Base-by-base conservation (phyloP, 2,888 invertebrate species). In the Callyntrura sp. region DNA sequence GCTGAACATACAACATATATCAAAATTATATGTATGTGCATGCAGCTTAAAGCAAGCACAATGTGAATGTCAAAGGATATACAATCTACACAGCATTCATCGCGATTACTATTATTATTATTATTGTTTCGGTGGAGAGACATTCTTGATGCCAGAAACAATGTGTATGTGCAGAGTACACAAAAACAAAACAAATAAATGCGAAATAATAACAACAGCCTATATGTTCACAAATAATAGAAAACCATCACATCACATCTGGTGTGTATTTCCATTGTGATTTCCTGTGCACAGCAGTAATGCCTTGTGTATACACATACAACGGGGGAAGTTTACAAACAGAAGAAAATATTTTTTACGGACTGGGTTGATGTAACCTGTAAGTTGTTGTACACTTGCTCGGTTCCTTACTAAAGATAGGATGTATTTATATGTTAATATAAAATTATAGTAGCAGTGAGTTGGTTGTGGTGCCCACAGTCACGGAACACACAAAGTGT, bases 221-320 rank as follows among this genome's bases (percentile, higher is more conserved):
- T 17, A 57, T n/a, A 17, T 57, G n/a, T 17, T n/a, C n/a, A 57
- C 6, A 35, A 57, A 57, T 51, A 51, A 51, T 51, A 51, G n/a
- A 25, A 35, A 17, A 23, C 1, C 35, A 68, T 28, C 68, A 48
- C 45, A 60, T 20, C 45, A 45, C 62, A 82, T 82, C 82, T 82
- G 82, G 65, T 82, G 65, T 62, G 12, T 35, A 43, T 81, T 81
- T 62, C 43, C 28, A 51, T 35, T 51, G 35, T 62, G 81, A 43
- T 70, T 70, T 45, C 70, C 70, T 45, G 11, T 11, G n/a, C 70
- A 43, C 35, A 70, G 45, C 45, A 70, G 23, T 62, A 62, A 23
- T 35, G 35, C 35, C 6, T 35, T 35, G 35, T 35, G 35, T 35
- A 35, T n/a, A 51, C 12, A 14, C 12, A 14, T 8, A 51, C 51